Conservation (phyloP, 2,797 vertebrate genomes). For the Coluber constrictor region DNA sequence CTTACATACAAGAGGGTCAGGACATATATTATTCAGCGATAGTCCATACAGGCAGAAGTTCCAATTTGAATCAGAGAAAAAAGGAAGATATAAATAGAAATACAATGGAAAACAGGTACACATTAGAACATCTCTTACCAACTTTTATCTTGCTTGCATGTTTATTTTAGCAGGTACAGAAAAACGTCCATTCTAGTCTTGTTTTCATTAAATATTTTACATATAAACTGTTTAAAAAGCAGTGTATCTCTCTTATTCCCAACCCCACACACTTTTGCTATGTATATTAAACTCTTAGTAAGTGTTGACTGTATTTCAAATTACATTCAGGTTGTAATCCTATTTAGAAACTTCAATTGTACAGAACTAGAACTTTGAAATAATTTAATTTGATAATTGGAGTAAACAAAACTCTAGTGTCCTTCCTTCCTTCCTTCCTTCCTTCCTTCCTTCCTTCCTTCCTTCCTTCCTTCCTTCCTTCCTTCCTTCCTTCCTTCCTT, state of each 20-base stretch:
- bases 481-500: no score
- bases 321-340: neutral
- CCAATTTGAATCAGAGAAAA: neutral
- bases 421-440: constrained; percentile 38
- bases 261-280: neutral
- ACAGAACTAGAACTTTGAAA: neutral
- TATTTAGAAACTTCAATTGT: neutral
- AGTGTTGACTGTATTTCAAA: neutral
- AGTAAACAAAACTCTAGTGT: constrained; percentile 33
- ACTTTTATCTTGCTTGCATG: neutral
- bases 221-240: neutral
- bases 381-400: constrained; percentile 19
- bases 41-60: neutral
- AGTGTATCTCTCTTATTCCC: neutral
- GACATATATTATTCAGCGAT: neutral
- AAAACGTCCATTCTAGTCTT: neutral
- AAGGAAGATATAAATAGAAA: neutral
- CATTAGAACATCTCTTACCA: neutral
- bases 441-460: constrained; percentile 9
- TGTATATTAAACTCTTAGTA: neutral
- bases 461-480: neutral
- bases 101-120: neutral
- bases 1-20: neutral
- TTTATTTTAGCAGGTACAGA: neutral
- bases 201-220: neutral